Conservation (phyloP, 2,113 vertebrate species). For the Pao palembangensis region DNA sequence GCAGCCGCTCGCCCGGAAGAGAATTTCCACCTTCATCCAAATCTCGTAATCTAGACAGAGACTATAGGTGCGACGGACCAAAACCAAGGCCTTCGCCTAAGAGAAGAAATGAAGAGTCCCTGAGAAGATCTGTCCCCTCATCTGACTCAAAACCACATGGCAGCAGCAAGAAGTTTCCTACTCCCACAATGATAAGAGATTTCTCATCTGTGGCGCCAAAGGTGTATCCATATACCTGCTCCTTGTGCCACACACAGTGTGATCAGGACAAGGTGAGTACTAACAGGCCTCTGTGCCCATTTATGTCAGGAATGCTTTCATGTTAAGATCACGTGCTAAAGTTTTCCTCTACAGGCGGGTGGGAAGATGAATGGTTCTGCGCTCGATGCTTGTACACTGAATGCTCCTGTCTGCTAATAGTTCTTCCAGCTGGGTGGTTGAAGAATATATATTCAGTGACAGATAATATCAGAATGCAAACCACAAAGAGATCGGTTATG, state of each 20-base stretch:
- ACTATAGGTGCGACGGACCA: slow-evolving; percentile 69
- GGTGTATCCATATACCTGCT: slow-evolving; percentile 94
- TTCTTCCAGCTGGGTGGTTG: too few species aligned
- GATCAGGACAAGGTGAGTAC: slow-evolving; percentile 93
- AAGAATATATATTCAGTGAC: too few species aligned
- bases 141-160: slow-evolving; percentile 48
- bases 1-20: slow-evolving; percentile 39
- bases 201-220: slow-evolving; percentile 88
- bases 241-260: slow-evolving; percentile 90
- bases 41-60: slow-evolving; percentile 69
- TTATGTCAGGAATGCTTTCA: slow-evolving; percentile 14
- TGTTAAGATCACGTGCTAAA: neutral
- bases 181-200: slow-evolving; percentile 91
- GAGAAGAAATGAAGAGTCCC: slow-evolving; percentile 40
- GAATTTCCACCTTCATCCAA: slow-evolving; percentile 71
- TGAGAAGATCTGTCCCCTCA: slow-evolving; percentile 40
- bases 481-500: too few species aligned
- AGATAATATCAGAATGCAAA: too few species aligned
- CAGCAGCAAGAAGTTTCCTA: slow-evolving; percentile 80
- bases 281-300: slow-evolving; percentile 21
- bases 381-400: too few species aligned
- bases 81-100: slow-evolving; percentile 43
- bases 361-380: slow-evolving; percentile 1
- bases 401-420: too few species aligned
- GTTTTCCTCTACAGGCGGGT: slow-evolving; percentile 12